Percentiles rank a stretch among this genome's conserved stretches.
phyloP scores from a whole-genome alignment of 2,797 vertebrate genomes.

The Spinibarbus caldwelli region DNA sequence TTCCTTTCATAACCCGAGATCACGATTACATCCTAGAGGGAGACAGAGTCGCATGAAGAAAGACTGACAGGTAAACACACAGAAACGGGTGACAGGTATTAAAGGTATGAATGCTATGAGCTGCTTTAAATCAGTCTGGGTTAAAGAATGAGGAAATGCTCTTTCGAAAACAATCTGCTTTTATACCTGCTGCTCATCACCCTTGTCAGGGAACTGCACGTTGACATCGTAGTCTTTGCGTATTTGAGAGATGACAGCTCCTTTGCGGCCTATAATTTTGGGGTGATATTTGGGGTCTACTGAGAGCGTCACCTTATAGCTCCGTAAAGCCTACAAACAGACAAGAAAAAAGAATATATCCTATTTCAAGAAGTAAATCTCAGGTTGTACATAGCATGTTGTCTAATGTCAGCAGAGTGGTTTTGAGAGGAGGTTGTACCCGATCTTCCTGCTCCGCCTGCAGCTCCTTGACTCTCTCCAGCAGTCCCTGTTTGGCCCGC shows the following conservation, averaged over 20 bases:
- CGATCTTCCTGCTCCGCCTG: slow-evolving; percentile 84
- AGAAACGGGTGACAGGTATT: neutral
- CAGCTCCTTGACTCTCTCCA: slow-evolving; percentile 79
- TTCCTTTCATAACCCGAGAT: slow-evolving; percentile 82
- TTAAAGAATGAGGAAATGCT: slow-evolving; percentile 5
- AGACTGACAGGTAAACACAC: slow-evolving; percentile 4
- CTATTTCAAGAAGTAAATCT: neutral
- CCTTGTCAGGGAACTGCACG: slow-evolving; percentile 84
- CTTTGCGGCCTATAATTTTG: slow-evolving; percentile 84
- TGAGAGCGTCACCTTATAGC: slow-evolving; percentile 79
- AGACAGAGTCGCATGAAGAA: neutral
- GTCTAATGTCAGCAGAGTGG: neutral
- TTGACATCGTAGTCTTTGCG: slow-evolving; percentile 82
- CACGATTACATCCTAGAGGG: slow-evolving; percentile 76
- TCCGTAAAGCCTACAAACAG: slow-evolving; percentile 76
- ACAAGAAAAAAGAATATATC: neutral
- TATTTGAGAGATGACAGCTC: slow-evolving; percentile 82
- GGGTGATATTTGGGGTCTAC: slow-evolving; percentile 83
- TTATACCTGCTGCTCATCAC: slow-evolving; percentile 80
- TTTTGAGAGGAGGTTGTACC: slow-evolving; percentile 63
- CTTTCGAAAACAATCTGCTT: neutral
- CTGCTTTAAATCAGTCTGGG: neutral
- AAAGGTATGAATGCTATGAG: neutral
- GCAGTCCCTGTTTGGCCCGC: slow-evolving; percentile 76
- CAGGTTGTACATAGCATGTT: neutral